Evolutionary conservation across 1,140 invertebrate genomes (phyloP).

Genomic region (Bombus soroeensis): DNA sequence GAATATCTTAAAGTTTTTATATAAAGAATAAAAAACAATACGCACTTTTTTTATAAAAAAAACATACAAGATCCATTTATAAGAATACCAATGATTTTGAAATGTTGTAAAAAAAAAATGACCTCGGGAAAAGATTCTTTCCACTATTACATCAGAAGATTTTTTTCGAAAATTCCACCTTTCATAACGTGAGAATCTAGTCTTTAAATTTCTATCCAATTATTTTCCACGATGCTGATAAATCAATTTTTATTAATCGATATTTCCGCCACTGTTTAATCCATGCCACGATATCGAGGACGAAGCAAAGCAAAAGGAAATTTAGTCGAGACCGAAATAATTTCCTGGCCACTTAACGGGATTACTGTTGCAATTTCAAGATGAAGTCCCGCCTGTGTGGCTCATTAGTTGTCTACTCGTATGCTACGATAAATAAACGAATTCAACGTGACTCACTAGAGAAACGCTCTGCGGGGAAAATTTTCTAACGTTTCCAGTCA

Average conservation of each 20-base stretch:
- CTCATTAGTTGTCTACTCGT: conserved; percentile 28
- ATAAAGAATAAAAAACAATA: background rate
- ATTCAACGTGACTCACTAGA: background rate
- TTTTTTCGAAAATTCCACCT: too few relatives aligned
- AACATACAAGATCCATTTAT: background rate
- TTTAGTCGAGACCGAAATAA: conserved; percentile 31
- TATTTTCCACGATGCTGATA: background rate
- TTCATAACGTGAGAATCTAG: too few relatives aligned
- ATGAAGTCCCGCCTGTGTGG: conserved; percentile 23
- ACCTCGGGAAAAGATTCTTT: too few relatives aligned
- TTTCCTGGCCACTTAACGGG: conserved; percentile 35
- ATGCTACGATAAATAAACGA: conserved; percentile 19
- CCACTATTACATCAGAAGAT: too few relatives aligned
- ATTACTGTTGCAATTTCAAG: conserved; percentile 38
- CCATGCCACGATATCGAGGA: conserved; percentile 18
- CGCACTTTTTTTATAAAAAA: background rate
- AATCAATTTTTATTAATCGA: conserved; percentile 8
- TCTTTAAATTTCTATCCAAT: too few relatives aligned
- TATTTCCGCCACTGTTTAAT: conserved; percentile 10
- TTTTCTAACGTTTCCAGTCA: background rate
- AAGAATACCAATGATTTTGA: background rate
- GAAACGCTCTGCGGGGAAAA: background rate
- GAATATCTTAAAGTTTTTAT: background rate
- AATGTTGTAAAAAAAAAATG: background rate
- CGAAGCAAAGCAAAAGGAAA: conserved; percentile 19